These are phyloP conservation scores for Channa striata DNA, from an alignment of 2,797 vertebrate genomes.

Conservation along the genomic window DNA sequence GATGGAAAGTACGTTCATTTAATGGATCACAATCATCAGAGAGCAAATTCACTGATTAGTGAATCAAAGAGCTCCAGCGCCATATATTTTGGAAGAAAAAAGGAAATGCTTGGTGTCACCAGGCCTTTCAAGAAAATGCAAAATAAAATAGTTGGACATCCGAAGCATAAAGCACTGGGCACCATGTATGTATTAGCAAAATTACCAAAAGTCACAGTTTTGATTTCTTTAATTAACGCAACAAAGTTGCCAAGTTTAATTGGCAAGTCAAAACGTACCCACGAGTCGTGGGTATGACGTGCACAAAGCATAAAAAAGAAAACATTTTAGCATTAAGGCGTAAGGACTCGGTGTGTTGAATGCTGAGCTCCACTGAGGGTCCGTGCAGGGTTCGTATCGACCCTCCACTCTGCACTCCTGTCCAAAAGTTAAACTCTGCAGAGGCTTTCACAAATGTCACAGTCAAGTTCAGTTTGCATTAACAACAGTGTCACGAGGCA, in stretches of 20 bases:
- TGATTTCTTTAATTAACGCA: neutral
- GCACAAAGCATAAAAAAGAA: neutral
- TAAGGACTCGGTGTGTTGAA: neutral
- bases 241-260: neutral
- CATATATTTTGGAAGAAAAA: no score
- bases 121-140: no score
- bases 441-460: slow-evolving; percentile 63
- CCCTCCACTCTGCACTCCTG: slow-evolving; percentile 34
- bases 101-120: no score
- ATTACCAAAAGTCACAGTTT: neutral
- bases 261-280: neutral
- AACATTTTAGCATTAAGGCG: neutral
- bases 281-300: neutral
- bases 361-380: slow-evolving; percentile 31
- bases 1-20: neutral
- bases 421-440: slow-evolving; percentile 47
- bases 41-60: no score
- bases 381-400: slow-evolving; percentile 14
- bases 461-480: slow-evolving; percentile 61
- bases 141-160: no score
- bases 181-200: no score
- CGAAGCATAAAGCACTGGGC: no score
- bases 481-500: slow-evolving; percentile 52
- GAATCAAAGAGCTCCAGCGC: no score
- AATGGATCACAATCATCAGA: neutral